phyloP scores from a whole-genome alignment of 2,113 vertebrate genomes.

The Nycticryphes semicollaris region DNA sequence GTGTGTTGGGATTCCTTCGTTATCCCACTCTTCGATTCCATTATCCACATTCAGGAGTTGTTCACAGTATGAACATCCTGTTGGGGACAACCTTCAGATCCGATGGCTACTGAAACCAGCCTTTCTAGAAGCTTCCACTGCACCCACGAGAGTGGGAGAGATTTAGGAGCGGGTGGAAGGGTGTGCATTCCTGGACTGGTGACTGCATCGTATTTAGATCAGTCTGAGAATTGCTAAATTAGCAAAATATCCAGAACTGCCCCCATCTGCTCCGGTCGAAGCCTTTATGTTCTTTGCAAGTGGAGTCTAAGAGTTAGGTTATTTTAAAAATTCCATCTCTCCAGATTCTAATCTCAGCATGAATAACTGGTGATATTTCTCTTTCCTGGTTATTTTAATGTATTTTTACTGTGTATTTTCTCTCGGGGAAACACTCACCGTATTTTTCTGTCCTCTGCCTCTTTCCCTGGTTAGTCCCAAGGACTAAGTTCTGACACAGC shows the following conservation, averaged over 20 bases:
- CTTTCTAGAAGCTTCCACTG: background rate
- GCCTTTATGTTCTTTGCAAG: background rate
- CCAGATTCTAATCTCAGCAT: background rate
- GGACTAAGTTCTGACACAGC: background rate
- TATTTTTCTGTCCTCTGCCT: background rate
- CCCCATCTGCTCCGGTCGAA: fast-evolving
- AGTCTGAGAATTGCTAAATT: background rate
- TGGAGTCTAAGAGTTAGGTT: background rate
- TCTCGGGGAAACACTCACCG: background rate
- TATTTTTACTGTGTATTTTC: background rate
- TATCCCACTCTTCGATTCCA: background rate
- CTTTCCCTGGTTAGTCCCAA: background rate
- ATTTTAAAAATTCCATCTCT: background rate
- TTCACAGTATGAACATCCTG: background rate
- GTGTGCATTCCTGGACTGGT: background rate
- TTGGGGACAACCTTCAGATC: background rate
- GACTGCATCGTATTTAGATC: background rate
- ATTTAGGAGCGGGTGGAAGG: background rate
- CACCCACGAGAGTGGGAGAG: background rate
- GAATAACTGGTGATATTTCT: background rate
- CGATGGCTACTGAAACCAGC: background rate
- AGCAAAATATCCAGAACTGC: background rate
- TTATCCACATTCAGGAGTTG: background rate
- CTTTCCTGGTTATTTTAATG: background rate
- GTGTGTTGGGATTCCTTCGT: fast-evolving